Conservation (phyloP, 2,797 vertebrate species). For the Onychomys leucogaster region DNA sequence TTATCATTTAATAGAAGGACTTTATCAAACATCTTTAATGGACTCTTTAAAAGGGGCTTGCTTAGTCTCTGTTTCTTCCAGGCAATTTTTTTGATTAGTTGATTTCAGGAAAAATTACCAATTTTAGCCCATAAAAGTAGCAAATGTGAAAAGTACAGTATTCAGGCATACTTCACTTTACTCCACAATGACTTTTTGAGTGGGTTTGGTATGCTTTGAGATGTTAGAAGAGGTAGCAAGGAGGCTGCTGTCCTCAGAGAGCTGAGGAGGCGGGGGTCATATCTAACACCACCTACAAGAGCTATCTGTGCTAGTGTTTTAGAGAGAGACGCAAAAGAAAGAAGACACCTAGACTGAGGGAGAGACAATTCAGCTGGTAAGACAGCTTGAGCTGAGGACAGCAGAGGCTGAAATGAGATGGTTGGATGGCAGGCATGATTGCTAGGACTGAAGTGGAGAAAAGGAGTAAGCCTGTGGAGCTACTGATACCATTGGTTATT, state of each 20-base stretch:
- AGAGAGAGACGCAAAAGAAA: neutral
- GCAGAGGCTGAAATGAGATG: neutral
- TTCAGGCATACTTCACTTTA: constrained; percentile 42
- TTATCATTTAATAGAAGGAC: constrained; percentile 31
- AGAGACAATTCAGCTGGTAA: neutral
- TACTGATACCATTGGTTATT: neutral
- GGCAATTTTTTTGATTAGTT: constrained; percentile 28
- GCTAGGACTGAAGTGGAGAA: neutral
- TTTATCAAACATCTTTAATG: constrained; percentile 70
- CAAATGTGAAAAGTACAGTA: constrained; percentile 15
- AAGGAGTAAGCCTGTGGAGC: too few relatives aligned
- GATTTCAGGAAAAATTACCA: constrained; percentile 58
- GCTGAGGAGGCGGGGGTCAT: neutral
- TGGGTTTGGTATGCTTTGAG: neutral
- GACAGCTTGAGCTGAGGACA: neutral
- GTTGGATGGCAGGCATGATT: neutral
- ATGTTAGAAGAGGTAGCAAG: neutral
- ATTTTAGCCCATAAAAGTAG: constrained; percentile 14
- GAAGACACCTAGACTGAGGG: neutral
- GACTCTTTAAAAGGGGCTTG: constrained; percentile 48
- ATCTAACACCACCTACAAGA: neutral
- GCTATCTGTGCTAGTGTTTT: neutral
- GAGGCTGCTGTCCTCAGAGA: neutral
- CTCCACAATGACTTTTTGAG: neutral
- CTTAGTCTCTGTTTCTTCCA: constrained; percentile 53